Percentiles rank a stretch among this genome's conserved stretches.
Evolutionary conservation across 2,113 vertebrate species (phyloP).

Genomic region (Pterocles orientalis): DNA sequence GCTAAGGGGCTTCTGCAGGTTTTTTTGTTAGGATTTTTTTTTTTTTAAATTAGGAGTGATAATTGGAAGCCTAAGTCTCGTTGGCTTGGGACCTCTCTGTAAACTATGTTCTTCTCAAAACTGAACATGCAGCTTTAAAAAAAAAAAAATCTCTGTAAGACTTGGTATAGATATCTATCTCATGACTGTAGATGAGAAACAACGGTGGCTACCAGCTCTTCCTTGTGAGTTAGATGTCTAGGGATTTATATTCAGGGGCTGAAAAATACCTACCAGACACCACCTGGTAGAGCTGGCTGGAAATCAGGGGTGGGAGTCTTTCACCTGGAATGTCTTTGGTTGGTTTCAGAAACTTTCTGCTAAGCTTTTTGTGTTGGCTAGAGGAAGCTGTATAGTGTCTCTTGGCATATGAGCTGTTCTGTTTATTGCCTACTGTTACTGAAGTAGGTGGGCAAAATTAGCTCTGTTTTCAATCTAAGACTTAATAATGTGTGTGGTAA

Average conservation of each 20-base stretch:
- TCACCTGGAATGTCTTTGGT: background rate
- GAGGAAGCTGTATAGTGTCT: background rate
- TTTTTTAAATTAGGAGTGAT: background rate
- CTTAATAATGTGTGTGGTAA: background rate
- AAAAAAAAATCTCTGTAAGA: background rate
- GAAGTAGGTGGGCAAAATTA: conserved; percentile 23
- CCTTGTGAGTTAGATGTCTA: background rate
- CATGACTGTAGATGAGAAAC: background rate
- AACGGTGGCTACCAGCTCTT: background rate
- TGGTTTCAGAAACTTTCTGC: background rate
- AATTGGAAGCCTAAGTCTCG: background rate
- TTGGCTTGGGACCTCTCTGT: background rate
- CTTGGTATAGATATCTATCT: background rate
- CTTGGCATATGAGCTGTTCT: background rate
- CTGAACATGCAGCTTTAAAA: background rate
- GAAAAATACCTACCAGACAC: background rate
- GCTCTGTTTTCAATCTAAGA: background rate
- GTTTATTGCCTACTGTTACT: background rate
- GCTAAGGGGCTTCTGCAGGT: background rate
- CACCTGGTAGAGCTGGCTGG: conserved; percentile 4
- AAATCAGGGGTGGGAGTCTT: background rate
- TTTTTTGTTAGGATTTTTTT: background rate
- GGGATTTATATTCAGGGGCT: background rate
- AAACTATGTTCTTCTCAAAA: background rate
- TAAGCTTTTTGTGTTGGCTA: background rate